Percentiles rank a stretch among this genome's conserved stretches.
Evolutionary conservation across 2,797 vertebrate genomes (phyloP).

Genomic region (Neosilurus mollespiculum): DNA sequence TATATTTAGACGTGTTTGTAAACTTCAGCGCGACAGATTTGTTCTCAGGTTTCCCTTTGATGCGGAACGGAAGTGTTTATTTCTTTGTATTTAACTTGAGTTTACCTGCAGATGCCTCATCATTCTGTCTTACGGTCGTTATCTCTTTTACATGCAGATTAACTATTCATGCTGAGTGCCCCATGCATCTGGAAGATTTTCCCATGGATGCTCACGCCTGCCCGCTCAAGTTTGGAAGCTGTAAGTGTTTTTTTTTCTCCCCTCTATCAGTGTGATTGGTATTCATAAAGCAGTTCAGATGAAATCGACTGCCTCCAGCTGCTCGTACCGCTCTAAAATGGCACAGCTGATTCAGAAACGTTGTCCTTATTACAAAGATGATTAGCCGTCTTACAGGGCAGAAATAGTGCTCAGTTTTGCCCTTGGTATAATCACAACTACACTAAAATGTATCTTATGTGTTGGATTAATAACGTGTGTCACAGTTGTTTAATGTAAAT

Average conservation of each 20-base stretch:
- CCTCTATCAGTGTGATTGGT: conserved; percentile 15
- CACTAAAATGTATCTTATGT: background rate
- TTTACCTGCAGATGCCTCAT: background rate
- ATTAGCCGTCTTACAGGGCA: background rate
- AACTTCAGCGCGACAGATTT: background rate
- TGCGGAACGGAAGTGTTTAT: background rate
- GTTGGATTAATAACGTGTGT: background rate
- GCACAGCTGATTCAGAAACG: conserved; percentile 18
- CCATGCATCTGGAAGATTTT: conserved; percentile 99
- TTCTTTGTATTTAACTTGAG: background rate
- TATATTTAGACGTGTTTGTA: background rate
- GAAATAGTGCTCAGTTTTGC: background rate
- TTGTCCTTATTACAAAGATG: conserved; percentile 19
- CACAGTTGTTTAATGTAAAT: background rate
- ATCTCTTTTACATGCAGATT: conserved; percentile 74
- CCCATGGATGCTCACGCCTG: conserved; percentile 98
- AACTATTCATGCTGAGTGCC: conserved; percentile 96
- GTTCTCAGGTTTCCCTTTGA: background rate
- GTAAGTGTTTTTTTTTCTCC: conserved; percentile 73
- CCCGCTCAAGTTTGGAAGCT: conserved; percentile 96
- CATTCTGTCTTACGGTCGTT: background rate
- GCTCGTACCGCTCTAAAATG: conserved; percentile 7
- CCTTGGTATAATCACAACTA: background rate
- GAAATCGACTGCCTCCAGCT: conserved; percentile 11
- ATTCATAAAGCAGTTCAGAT: conserved; percentile 19